A percentile compares a stretch with the other conserved stretches of the same genome.
These are phyloP conservation scores for Peromyscus aztecus DNA, from an alignment of 2,797 vertebrate genomes.

Conservation along the genomic window DNA sequence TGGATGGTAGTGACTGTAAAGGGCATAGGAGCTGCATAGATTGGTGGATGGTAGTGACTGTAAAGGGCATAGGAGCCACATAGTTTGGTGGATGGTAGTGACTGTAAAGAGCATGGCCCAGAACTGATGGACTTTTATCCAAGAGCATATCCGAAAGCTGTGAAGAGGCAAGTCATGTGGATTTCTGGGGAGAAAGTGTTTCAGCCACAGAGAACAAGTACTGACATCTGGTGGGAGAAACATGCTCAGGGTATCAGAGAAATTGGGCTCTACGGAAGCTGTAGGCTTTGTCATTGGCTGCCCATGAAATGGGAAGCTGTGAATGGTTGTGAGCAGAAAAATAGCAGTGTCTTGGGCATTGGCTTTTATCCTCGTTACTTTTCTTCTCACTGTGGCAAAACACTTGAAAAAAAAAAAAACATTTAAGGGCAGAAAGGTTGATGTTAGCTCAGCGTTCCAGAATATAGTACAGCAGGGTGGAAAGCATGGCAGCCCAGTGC, in stretches of 20 bases:
- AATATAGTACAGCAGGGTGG: background rate
- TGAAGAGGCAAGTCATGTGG: background rate
- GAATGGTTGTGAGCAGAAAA: background rate
- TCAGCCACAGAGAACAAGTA: background rate
- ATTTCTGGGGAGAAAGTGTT: background rate
- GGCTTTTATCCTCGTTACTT: background rate
- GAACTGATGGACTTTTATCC: background rate
- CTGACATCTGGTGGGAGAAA: background rate
- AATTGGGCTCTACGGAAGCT: background rate
- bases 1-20: background rate
- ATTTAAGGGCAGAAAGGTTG: background rate
- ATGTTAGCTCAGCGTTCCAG: background rate
- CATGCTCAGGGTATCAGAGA: background rate
- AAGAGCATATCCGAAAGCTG: background rate
- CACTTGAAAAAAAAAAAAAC: background rate
- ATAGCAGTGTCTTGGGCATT: background rate
- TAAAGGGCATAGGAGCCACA: background rate
- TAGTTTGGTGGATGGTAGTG: background rate
- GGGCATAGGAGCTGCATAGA: background rate
- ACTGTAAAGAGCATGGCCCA: background rate
- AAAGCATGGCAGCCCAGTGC: fast-evolving
- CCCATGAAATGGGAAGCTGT: background rate
- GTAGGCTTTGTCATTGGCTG: background rate
- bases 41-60: background rate
- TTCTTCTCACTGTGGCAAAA: background rate